Evolutionary conservation across 2,888 invertebrate genomes (phyloP), one percentile per base, ranked within the genome.

Genomic region (Gymnoscelis rufifasciata): DNA sequence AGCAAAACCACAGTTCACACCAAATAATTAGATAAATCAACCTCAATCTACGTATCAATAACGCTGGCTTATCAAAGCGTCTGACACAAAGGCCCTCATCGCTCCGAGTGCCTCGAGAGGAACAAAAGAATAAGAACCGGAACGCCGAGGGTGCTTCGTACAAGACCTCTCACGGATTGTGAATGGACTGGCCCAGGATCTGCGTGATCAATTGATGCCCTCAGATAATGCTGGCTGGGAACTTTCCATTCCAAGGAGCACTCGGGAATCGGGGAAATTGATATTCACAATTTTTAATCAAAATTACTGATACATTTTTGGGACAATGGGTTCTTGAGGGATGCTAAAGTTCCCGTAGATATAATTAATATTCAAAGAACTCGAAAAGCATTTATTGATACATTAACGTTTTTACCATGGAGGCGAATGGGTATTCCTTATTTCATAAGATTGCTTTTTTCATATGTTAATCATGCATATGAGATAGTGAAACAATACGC

Each of bases 51-150:
- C 43, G 38, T 52, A 56, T 52, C 55, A 48, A 48, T 47, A 51
- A 50, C 47, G 41, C 44, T 48, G 66, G 68, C 71, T 79, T 79
- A 75, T 79, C 78, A 80, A 75, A 79, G 77, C 70, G 66, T 75
- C 73, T 74, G 73, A 77, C 77, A 84, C 87, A 83, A 84, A 83
- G 84, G 74, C 71, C 68, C 69, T 69, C n/a, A 19, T 15, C 73
- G 69, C 54, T 73, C 78, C 70, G 61, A 84, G 84, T 77, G 76
- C 71, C 68, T 68, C 71, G 58, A 64, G 78, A 42, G 79, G 64
- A 71, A 86, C 84, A 84, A 87, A 84, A 83, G 87, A 84, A 78
- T 71, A 76, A 69, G 74, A 83, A 77, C 83, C 77, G 84, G 84
- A 86, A 84, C 83, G 82, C 68, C 68, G 73, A 84, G 84, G 82